phyloP scores from a whole-genome alignment of 2,797 vertebrate genomes.

The Syndactyla subalaris region DNA sequence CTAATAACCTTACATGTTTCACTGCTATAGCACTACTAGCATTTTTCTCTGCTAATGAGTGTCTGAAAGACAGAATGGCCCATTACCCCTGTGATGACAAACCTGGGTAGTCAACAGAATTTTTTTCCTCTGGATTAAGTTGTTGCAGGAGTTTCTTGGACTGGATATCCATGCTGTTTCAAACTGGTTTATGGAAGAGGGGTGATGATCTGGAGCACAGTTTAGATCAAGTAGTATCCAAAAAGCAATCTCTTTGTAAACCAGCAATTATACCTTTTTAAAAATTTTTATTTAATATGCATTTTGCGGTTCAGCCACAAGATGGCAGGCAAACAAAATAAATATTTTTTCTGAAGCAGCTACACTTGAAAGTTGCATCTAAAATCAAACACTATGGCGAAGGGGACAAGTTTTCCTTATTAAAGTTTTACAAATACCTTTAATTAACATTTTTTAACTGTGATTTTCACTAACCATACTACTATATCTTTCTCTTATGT shows the following conservation, averaged over 20 bases:
- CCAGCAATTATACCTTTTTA: not conserved
- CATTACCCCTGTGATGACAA: rapidly evolving
- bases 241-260: not conserved
- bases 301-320: slow-evolving; percentile 29
- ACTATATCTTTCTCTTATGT: not conserved
- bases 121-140: not conserved
- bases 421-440: not conserved
- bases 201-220: not conserved
- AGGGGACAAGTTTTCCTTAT: not conserved
- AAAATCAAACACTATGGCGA: rapidly evolving
- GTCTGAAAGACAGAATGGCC: not conserved
- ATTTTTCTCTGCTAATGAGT: not conserved
- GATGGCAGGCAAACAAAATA: slow-evolving; percentile 58
- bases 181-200: not conserved
- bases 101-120: not conserved
- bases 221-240: not conserved
- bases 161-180: not conserved
- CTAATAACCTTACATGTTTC: not conserved
- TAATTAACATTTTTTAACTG: not conserved
- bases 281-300: not conserved
- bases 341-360: not conserved
- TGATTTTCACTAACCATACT: rapidly evolving
- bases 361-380: not conserved
- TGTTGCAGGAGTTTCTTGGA: not conserved
- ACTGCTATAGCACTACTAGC: not conserved